These are phyloP conservation scores for Motacilla alba DNA, from an alignment of 2,113 vertebrate genomes.

Conservation along the genomic window DNA sequence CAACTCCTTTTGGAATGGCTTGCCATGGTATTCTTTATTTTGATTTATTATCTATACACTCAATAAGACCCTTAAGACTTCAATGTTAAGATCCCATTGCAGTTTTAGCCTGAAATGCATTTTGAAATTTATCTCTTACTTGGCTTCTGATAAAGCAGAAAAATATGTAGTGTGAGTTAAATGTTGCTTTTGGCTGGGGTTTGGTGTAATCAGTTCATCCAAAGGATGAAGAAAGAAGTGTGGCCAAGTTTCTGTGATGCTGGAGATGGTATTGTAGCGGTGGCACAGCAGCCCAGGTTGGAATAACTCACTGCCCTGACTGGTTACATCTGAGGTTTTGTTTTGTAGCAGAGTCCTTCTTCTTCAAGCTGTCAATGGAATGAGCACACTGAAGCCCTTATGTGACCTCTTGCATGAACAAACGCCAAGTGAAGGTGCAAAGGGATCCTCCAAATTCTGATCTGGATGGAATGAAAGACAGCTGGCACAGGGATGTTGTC, in stretches of 20 bases:
- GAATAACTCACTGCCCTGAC: not conserved
- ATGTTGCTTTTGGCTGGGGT: not conserved
- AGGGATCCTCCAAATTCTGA: not conserved
- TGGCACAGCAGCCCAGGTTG: not conserved
- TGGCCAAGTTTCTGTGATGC: not conserved
- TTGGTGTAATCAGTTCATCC: not conserved
- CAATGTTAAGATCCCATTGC: not conserved
- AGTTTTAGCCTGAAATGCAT: not conserved
- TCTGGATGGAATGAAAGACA: not conserved
- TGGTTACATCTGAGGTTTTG: not conserved
- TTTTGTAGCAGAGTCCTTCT: not conserved
- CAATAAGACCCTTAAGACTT: not conserved
- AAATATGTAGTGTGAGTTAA: not conserved
- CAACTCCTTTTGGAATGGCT: not conserved
- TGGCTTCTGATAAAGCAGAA: not conserved
- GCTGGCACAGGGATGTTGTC: not conserved
- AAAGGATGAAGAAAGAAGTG: rapidly evolving
- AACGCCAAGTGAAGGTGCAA: not conserved
- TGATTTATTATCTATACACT: not conserved
- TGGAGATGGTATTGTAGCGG: not conserved
- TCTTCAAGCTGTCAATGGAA: not conserved
- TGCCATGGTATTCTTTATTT: not conserved
- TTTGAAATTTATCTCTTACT: not conserved
- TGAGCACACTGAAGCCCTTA: not conserved
- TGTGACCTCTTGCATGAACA: rapidly evolving